A percentile compares a stretch with the other conserved stretches of the same genome.
Evolutionary conservation across 2,113 vertebrate genomes (phyloP).

Genomic region (Symphodus melops): DNA sequence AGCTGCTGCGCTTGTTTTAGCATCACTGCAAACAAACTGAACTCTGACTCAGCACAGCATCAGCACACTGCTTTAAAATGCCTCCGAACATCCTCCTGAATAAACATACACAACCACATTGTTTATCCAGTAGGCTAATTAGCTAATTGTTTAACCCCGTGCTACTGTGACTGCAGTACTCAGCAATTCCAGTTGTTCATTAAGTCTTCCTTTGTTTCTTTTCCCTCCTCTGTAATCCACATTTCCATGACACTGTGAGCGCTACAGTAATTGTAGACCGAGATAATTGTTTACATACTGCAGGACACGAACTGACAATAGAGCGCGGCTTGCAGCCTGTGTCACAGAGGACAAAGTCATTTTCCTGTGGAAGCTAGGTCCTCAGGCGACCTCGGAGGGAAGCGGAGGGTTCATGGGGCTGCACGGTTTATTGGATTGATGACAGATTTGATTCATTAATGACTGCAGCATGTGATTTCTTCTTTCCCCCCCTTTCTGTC

Average conservation of each 20-base stretch:
- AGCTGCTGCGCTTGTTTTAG: slow-evolving; percentile 38
- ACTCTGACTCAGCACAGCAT: slow-evolving; percentile 50
- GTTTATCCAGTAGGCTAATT: slow-evolving; percentile 63
- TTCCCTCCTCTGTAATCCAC: slow-evolving; percentile 39
- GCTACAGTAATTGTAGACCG: slow-evolving; percentile 42
- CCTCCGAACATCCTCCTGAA: slow-evolving; percentile 17
- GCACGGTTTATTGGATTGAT: slow-evolving; percentile 54
- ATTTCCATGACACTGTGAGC: slow-evolving; percentile 43
- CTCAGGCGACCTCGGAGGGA: slow-evolving; percentile 53
- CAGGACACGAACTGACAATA: slow-evolving; percentile 53
- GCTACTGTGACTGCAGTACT: slow-evolving; percentile 38
- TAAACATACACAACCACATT: slow-evolving; percentile 40
- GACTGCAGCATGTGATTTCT: slow-evolving; percentile 50
- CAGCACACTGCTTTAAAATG: slow-evolving; percentile 5
- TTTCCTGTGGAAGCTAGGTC: slow-evolving; percentile 35
- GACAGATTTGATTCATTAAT: slow-evolving; percentile 64
- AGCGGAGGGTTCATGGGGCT: slow-evolving; percentile 42
- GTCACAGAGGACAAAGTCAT: slow-evolving; percentile 29
- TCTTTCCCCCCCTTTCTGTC: not conserved
- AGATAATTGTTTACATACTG: slow-evolving; percentile 70
- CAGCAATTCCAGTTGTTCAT: slow-evolving; percentile 48
- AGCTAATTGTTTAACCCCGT: slow-evolving; percentile 62
- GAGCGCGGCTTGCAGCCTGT: slow-evolving; percentile 15
- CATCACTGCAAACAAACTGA: slow-evolving; percentile 23
- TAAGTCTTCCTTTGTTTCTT: slow-evolving; percentile 47